phyloP scores from a whole-genome alignment of 2,888 invertebrate genomes.

The Rambutsinella grinnellia region DNA sequence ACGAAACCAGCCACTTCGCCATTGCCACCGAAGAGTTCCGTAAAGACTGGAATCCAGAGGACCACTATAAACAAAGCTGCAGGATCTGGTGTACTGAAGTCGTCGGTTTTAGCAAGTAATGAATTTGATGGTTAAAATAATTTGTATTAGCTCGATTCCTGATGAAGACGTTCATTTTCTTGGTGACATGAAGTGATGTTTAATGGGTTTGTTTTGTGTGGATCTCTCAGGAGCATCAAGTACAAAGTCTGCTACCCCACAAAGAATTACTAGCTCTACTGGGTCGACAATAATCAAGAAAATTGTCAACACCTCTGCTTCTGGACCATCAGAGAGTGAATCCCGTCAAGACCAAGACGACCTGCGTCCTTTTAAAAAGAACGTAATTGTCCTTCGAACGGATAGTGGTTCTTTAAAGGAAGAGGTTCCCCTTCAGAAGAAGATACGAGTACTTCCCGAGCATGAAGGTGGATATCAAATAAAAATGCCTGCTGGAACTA shows the following conservation, averaged over 20 bases:
- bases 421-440: conserved; percentile 68
- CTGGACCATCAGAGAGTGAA: background rate
- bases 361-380: conserved; percentile 16
- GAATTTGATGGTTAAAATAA: too few species aligned
- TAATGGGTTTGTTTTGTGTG: background rate
- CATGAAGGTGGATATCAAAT: conserved; percentile 73
- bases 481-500: conserved; percentile 71
- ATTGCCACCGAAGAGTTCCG: background rate
- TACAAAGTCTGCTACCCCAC: conserved; percentile 32
- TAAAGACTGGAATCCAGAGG: conserved; percentile 21
- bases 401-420: conserved; percentile 63
- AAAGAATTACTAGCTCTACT: conserved; percentile 36
- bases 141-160: too few species aligned
- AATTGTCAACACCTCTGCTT: background rate
- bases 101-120: conserved; percentile 12
- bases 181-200: background rate
- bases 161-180: too few species aligned
- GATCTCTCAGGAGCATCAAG: conserved; percentile 28
- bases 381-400: conserved; percentile 53
- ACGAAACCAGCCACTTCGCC: conserved; percentile 35
- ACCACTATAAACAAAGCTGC: background rate
- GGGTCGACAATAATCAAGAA: background rate
- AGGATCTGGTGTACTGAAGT: conserved; percentile 3
- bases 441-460: conserved; percentile 71
- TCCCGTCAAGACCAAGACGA: background rate